Evolutionary conservation across 2,113 vertebrate species (phyloP).

Genomic region (Electrona antarctica): DNA sequence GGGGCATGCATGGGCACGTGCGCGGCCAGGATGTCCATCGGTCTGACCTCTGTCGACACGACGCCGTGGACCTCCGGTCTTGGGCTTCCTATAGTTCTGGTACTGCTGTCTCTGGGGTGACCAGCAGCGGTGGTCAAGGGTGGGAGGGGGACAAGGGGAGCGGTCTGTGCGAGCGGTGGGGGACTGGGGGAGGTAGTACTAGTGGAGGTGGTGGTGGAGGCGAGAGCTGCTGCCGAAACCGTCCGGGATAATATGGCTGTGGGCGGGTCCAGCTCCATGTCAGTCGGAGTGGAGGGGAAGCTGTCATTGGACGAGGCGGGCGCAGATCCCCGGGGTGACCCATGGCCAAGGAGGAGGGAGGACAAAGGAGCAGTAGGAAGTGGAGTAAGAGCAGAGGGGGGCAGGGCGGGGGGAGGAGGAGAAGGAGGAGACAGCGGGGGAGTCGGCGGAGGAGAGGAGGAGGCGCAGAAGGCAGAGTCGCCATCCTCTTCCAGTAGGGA

Average conservation of each 20-base stretch:
- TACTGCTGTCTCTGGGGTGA: slow-evolving; percentile 77
- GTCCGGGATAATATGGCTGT: slow-evolving; percentile 70
- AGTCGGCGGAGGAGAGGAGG: slow-evolving; percentile 67
- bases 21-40: slow-evolving; percentile 80
- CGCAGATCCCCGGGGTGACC: slow-evolving; percentile 67
- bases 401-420: slow-evolving; percentile 77
- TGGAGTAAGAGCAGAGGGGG: slow-evolving; percentile 79
- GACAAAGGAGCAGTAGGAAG: slow-evolving; percentile 67
- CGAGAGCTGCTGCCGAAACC: slow-evolving; percentile 58
- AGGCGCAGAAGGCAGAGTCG: slow-evolving; percentile 83
- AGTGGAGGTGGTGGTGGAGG: slow-evolving; percentile 61
- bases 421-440: slow-evolving; percentile 80
- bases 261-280: slow-evolving; percentile 88
- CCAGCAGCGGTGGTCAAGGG: slow-evolving; percentile 22
- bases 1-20: background rate
- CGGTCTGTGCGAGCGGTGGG: slow-evolving; percentile 48
- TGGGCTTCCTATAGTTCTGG: slow-evolving; percentile 43
- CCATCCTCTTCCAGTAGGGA: slow-evolving; percentile 92
- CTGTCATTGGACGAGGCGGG: slow-evolving; percentile 79
- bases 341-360: slow-evolving; percentile 60
- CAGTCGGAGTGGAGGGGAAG: slow-evolving; percentile 89
- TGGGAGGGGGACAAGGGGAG: slow-evolving; percentile 30
- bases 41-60: slow-evolving; percentile 74
- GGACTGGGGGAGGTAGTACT: slow-evolving; percentile 86
- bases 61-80: slow-evolving; percentile 81